These are phyloP conservation scores for Sorex fumeus DNA, from an alignment of 2,113 vertebrate species.

Conservation along the genomic window DNA sequence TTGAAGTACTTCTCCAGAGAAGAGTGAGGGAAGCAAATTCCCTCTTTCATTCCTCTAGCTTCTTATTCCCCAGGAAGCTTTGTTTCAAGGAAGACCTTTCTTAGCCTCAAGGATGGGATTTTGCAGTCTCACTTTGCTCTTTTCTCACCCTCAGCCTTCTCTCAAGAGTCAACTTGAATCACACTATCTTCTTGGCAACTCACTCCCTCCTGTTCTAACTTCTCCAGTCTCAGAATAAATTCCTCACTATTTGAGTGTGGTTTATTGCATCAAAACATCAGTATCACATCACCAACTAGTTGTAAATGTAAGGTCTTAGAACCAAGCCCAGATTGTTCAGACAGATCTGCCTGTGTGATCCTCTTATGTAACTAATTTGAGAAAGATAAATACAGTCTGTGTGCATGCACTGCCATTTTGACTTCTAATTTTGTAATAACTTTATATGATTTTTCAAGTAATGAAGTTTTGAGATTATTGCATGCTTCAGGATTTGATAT, in stretches of 20 bases:
- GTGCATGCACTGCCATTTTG: neutral
- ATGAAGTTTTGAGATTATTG: neutral
- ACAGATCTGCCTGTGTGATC: neutral
- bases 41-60: neutral
- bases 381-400: neutral
- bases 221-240: neutral
- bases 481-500: neutral
- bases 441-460: neutral
- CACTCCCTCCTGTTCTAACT: neutral
- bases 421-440: slow-evolving; percentile 35
- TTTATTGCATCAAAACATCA: neutral
- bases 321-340: neutral
- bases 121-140: neutral
- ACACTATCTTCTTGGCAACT: neutral
- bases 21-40: neutral
- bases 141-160: neutral
- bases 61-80: neutral
- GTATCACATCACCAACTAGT: neutral
- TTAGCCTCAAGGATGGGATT: neutral
- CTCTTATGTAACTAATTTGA: neutral
- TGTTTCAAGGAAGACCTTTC: neutral
- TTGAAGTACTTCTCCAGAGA: too few relatives aligned
- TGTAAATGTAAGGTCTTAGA: neutral
- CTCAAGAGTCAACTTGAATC: neutral
- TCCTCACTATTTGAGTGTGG: neutral